Evolutionary conservation across 2,113 vertebrate species (phyloP), one percentile per base, ranked within the genome.

Genomic region (Oreochromis aureus): DNA sequence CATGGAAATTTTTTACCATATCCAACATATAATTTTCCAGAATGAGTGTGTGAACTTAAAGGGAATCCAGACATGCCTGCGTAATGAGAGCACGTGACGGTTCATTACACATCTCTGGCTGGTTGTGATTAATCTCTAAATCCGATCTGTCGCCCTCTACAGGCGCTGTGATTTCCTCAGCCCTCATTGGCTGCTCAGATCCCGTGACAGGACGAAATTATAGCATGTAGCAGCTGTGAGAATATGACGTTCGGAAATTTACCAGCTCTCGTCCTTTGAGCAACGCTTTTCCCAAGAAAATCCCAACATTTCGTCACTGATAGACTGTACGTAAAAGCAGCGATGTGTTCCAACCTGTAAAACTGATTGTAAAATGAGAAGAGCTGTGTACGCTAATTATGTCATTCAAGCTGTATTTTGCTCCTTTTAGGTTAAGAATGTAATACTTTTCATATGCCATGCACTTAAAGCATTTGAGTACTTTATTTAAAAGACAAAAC

Each of bases 211-310:
- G 53, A 81, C 11, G 13, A 61, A 7, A 10, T 63, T 2, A 3
- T 22, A 2, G 6, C 6, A 30, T 73, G 80, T 61, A 30, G 15
- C 58, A 32, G 2, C 3, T 18, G 24, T 90, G 81, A 84, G 12
- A 36, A 91, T 80, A 89, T 15, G 41, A 3, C 7, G 22, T 16
- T 30, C 80, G 93, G 93, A 94, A 94, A 95, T 13, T 88, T 93
- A 91, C 91, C 30, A 5, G 27, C 7, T 3, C 36, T 39, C 6
- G 4, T 3, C 8, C 22, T 11, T 53, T 24, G n/a, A 55, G 32
- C 63, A 24, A 5, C 44, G 5, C 8, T 36, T 32, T 56, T 6
- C 5, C 30, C 73, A 32, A 32, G 24, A 76, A 76, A 76, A 51
- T 76, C 71, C 44, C 71, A 76, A 32, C 24, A 51, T 76, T 48